These are phyloP conservation scores for Heliconius ethilla DNA, from an alignment of 2,888 invertebrate species.

Conservation along the genomic window DNA sequence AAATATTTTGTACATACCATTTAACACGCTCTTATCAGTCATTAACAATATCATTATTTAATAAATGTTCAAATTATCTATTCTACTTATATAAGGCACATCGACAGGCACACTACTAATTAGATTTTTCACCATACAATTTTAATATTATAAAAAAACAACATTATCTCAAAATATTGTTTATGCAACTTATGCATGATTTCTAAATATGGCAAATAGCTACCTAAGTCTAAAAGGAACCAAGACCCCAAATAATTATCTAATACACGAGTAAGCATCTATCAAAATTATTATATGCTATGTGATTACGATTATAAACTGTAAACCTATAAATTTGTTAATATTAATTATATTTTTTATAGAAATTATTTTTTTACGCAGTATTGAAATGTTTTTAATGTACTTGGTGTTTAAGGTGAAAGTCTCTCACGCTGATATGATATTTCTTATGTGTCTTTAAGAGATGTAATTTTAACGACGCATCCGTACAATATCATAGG, in stretches of 20 bases:
- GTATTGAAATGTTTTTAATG: neutral
- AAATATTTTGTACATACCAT: conserved; percentile 17
- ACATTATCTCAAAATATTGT: neutral
- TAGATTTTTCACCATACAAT: neutral
- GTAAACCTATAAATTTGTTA: neutral
- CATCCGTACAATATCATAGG: neutral
- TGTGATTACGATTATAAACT: conserved; percentile 8
- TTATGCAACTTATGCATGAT: neutral
- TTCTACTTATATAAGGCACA: conserved; percentile 13
- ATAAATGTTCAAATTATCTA: conserved; percentile 6
- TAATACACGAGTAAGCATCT: neutral
- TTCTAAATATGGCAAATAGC: conserved; percentile 36
- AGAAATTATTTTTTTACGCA: neutral
- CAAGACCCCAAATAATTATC: conserved; percentile 15
- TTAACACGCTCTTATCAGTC: conserved; percentile 14
- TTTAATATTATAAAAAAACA: neutral
- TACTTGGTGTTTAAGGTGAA: neutral
- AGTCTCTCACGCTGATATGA: conserved; percentile 2
- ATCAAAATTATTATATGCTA: conserved; percentile 12
- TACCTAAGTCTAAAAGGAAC: conserved; percentile 33
- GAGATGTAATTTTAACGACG: neutral
- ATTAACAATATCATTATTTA: neutral
- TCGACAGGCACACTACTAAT: conserved; percentile 5
- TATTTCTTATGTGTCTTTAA: neutral
- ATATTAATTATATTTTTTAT: neutral